Base-by-base conservation (phyloP, 1,140 invertebrate genomes). In the Drosophila aff. region DNA sequence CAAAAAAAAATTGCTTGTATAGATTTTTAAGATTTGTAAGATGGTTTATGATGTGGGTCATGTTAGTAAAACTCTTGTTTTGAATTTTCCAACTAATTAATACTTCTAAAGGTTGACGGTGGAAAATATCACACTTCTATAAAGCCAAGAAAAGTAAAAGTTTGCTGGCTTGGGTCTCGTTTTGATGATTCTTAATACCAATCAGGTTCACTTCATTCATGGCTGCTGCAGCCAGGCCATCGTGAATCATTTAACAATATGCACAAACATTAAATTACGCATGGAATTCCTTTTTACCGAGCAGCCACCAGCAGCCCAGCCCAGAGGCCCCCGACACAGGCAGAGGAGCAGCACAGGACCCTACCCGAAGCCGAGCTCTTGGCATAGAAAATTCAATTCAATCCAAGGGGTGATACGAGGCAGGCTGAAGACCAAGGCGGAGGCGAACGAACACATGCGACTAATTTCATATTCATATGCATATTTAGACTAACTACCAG, bases 381-480 rank as follows among this genome's bases (percentile, higher is more conserved):
- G 65, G 75, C 79, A 86, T 79, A 86, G 66, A 82, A 86, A 82
- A 86, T 82, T 82, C 76, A 86, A 86, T 84, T 84, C 73, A 81
- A 84, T 79, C 74, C 78, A 85, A 58, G 43, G 50, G 73, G 31
- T 18, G 40, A 9, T 18, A 26, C 50, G 18, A 55, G n/a, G 46
- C 38, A 64, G 53, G 33, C 53, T 43, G 47, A 60, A 46, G 69
- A 36, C 58, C 64, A 46, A 49, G 50, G 28, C 44, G 63, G 41
- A 57, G 38, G 38, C 59, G 62, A 21, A 62, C 50, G 77, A 79
- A 79, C 82, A 82, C 80, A 82, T 87, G 83, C 80, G 83, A 87
- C 83, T 86, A 86, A 86, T 86, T 86, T 86, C 79, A 86, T 86
- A 86, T 86, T 86, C 83, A 86, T 86, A 86, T 86, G 83, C 83